These are phyloP conservation scores for Prosopocoilus inquinatus DNA, from an alignment of 2,888 invertebrate genomes.

Conservation along the genomic window DNA sequence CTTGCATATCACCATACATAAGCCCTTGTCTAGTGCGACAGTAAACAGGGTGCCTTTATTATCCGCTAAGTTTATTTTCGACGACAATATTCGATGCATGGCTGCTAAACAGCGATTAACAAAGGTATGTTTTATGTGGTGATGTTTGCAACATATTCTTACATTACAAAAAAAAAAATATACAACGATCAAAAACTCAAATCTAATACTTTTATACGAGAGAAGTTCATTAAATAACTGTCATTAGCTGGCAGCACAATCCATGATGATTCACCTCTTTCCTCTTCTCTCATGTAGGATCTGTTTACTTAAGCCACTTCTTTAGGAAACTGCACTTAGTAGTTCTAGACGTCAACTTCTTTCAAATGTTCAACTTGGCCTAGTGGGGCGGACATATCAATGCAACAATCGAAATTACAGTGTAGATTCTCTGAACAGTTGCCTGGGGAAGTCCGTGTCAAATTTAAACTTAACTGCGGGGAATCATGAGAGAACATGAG, in stretches of 20 bases:
- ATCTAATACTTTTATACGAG: too few relatives aligned
- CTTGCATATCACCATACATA: constrained; percentile 89
- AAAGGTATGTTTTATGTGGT: constrained; percentile 57
- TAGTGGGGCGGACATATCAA: constrained; percentile 78
- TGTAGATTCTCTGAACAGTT: constrained; percentile 52
- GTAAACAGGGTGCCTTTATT: constrained; percentile 75
- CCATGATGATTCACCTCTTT: constrained; percentile 48
- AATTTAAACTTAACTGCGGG: constrained; percentile 70
- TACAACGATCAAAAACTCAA: too few relatives aligned
- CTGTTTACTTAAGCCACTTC: constrained; percentile 54
- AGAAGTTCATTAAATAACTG: too few relatives aligned
- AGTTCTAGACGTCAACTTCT: constrained; percentile 71
- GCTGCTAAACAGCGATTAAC: constrained; percentile 90
- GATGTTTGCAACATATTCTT: too few relatives aligned
- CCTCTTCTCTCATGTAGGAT: constrained; percentile 59
- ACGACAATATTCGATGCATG: constrained; percentile 99
- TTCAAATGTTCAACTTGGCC: constrained; percentile 91
- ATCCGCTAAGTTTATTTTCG: constrained; percentile 92
- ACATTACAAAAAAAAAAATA: too few relatives aligned
- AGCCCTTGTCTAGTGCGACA: constrained; percentile 64
- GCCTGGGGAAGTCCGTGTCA: constrained; percentile 60
- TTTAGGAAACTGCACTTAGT: constrained; percentile 34
- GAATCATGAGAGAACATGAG: constrained; percentile 82
- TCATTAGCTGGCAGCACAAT: too few relatives aligned
- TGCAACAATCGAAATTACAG: constrained; percentile 55